These are phyloP conservation scores for Fragum fragum DNA, from an alignment of 2,888 invertebrate genomes.

Conservation along the genomic window DNA sequence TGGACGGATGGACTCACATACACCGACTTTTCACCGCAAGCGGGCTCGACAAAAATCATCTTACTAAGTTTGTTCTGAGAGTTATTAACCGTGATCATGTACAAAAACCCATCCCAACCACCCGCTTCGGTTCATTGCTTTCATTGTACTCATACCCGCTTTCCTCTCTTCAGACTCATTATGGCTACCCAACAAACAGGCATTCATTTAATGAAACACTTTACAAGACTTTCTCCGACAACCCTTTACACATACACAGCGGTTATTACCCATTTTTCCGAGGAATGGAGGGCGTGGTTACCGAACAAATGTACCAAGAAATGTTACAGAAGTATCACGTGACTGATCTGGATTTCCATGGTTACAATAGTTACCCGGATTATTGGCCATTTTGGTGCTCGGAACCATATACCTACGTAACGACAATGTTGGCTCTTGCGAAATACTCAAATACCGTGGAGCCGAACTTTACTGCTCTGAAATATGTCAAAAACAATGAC, in stretches of 20 bases:
- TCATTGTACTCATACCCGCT: background rate
- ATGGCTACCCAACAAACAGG: constrained; percentile 49
- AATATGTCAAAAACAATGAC: background rate
- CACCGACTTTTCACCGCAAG: no score
- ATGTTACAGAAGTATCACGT: constrained; percentile 56
- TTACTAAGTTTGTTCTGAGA: no score
- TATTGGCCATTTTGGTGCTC: constrained; percentile 81
- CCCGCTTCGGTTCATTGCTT: no score
- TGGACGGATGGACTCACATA: no score
- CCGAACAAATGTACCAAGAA: constrained; percentile 69
- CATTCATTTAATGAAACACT: background rate
- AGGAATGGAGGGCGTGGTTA: constrained; percentile 73
- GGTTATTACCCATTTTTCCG: constrained; percentile 33
- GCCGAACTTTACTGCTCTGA: constrained; percentile 30
- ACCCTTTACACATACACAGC: background rate
- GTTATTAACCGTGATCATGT: no score
- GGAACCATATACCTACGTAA: constrained; percentile 78
- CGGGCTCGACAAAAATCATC: no score
- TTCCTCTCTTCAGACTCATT: constrained; percentile 42
- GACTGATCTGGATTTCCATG: constrained; percentile 74
- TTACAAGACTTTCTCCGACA: background rate
- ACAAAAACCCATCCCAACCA: no score
- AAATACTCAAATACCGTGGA: constrained; percentile 78
- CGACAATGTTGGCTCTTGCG: constrained; percentile 74
- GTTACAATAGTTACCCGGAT: constrained; percentile 73